phyloP scores from a whole-genome alignment of 2,113 vertebrate species.

The Colossoma macropomum region DNA sequence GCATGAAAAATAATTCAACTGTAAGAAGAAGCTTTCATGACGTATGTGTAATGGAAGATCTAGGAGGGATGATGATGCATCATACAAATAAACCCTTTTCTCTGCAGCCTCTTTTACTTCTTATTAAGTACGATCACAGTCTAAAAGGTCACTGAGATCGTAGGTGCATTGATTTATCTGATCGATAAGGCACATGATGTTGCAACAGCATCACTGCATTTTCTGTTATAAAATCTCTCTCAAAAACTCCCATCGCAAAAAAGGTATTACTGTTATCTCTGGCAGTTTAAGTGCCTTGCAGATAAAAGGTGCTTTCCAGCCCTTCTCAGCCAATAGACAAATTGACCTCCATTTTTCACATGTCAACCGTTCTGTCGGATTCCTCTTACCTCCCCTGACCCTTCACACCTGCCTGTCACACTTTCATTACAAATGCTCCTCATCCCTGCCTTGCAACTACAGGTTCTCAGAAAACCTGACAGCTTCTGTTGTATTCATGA shows the following conservation, averaged over 20 bases:
- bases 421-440: background rate
- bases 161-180: background rate
- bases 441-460: background rate
- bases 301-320: background rate
- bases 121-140: too few relatives aligned
- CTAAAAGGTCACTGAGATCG: background rate
- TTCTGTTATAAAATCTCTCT: background rate
- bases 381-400: background rate
- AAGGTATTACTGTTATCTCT: constrained; percentile 2
- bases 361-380: constrained; percentile 1
- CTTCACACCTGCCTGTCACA: background rate
- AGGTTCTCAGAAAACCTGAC: background rate
- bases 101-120: too few relatives aligned
- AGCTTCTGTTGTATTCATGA: background rate
- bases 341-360: constrained; percentile 14
- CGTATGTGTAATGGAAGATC: too few relatives aligned
- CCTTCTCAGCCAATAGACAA: constrained; percentile 9
- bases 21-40: too few relatives aligned
- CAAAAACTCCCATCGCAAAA: background rate
- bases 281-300: background rate
- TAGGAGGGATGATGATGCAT: too few relatives aligned
- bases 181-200: background rate
- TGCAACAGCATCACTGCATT: background rate
- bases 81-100: too few relatives aligned
- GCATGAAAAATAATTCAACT: too few relatives aligned